Conservation (phyloP, 2,888 invertebrate genomes). For the Hylaea fasciaria region DNA sequence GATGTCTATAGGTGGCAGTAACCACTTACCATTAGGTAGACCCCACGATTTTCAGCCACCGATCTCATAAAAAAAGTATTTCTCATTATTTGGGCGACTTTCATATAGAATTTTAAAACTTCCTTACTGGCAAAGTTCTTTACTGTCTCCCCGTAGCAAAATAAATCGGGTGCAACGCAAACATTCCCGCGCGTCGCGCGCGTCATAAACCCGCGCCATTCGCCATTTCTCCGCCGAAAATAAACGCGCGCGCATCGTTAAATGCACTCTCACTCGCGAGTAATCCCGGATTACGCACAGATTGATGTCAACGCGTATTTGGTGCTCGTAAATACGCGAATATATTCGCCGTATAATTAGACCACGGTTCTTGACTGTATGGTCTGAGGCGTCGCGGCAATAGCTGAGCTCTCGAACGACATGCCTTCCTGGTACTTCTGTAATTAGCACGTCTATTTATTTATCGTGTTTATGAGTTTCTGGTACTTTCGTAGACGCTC, state of each 20-base stretch:
- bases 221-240: constrained; percentile 58
- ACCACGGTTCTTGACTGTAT: too few species aligned
- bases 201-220: constrained; percentile 69
- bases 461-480: neutral
- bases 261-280: constrained; percentile 59
- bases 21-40: too few species aligned
- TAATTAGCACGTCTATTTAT: neutral
- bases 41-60: too few species aligned
- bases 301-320: constrained; percentile 71
- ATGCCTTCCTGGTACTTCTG: neutral
- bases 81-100: too few species aligned
- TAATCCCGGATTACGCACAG: constrained; percentile 69
- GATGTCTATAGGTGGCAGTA: too few species aligned
- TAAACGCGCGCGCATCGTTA: constrained; percentile 57
- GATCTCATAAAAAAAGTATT: too few species aligned
- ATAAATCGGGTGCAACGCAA: constrained; percentile 76
- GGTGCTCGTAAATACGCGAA: constrained; percentile 69
- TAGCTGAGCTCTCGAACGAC: neutral
- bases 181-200: constrained; percentile 70
- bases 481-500: constrained; percentile 4
- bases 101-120: too few species aligned
- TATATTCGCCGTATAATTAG: constrained; percentile 42
- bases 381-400: too few species aligned
- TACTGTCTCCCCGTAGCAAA: constrained; percentile 37
- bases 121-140: too few species aligned